A percentile compares a stretch with the other conserved stretches of the same genome.
Evolutionary conservation across 2,113 vertebrate genomes (phyloP).

Genomic region (Craseonycteris thonglongyai): DNA sequence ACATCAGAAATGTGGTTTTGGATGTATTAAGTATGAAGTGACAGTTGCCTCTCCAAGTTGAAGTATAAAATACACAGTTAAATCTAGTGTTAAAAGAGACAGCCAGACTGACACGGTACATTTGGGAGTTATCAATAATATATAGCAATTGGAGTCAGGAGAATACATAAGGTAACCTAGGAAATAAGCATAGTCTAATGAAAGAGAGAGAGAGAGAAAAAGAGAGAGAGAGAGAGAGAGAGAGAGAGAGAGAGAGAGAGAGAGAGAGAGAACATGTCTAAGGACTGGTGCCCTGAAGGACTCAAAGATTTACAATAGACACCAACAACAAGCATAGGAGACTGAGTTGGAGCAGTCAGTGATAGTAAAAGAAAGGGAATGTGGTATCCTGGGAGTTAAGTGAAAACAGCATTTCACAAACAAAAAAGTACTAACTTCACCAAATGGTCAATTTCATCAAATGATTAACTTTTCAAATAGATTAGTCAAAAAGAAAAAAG

Average conservation of each 20-base stretch:
- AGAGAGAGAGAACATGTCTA: neutral
- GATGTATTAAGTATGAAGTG: constrained; percentile 21
- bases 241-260: too few species aligned
- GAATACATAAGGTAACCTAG: neutral
- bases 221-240: neutral
- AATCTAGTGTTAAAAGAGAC: neutral
- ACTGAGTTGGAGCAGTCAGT: neutral
- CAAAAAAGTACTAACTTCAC: neutral
- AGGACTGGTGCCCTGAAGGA: neutral
- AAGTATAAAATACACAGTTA: neutral
- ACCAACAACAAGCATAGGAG: neutral
- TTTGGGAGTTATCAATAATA: neutral
- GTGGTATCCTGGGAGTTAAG: neutral
- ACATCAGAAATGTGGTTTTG: neutral
- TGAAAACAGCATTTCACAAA: neutral
- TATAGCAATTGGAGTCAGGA: neutral
- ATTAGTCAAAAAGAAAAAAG: neutral
- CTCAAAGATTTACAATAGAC: neutral
- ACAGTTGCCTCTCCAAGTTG: neutral
- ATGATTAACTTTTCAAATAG: neutral
- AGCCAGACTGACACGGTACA: neutral
- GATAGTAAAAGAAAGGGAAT: neutral
- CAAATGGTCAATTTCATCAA: neutral
- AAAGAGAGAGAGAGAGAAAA: neutral
- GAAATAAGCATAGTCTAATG: neutral